Evolutionary conservation across 2,888 invertebrate species (phyloP), one percentile per base, ranked within the genome.

Genomic region (Phengaris arion): DNA sequence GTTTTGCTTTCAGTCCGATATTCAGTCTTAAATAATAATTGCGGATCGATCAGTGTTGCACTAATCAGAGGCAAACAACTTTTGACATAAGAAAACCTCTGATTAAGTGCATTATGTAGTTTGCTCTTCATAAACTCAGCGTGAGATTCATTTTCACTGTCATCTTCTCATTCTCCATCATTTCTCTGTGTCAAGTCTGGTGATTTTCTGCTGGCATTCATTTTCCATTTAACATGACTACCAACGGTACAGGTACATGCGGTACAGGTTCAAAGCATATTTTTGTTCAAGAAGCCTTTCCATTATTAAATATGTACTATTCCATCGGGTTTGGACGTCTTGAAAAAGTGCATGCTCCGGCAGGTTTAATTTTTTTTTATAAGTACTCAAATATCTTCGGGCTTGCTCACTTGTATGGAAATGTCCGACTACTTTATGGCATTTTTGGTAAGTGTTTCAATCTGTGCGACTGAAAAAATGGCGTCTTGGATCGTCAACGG

Each of bases 281-380:
- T 76, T 74, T 76, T 52, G 74, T 68, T 76, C 74, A 74, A 59
- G 54, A 74, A 76, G 70, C n/a, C 74, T 70, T 59, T 76, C 76
- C 74, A 73, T 52, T 74, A 73, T 73, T 48, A 76, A 72, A 51
- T 72, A 72, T 15, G 72, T 72, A 54, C 72, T 69, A 54, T 75
- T 69, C 69, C 69, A 69, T 54, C 75, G 46, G 22, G 69, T 75
- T 45, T 55, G 45, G 48, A 72, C 54, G 74, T 80, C 79, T 77
- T 80, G 78, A 64, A 79, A 76, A 73, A 79, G 76, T 13, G 77
- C 76, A 77, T 80, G 79, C 70, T 77, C 77, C 74, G 79, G 79
- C 77, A 80, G 77, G 22, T 75, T 72, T 59, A 75, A 73, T n/a
- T 73, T 75, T 55, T 75, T 52, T 75, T 73, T 73, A 75, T 59